Evolutionary conservation across 2,113 vertebrate genomes (phyloP), one percentile per base, ranked within the genome.

Genomic region (Psittacula cyanocephala): DNA sequence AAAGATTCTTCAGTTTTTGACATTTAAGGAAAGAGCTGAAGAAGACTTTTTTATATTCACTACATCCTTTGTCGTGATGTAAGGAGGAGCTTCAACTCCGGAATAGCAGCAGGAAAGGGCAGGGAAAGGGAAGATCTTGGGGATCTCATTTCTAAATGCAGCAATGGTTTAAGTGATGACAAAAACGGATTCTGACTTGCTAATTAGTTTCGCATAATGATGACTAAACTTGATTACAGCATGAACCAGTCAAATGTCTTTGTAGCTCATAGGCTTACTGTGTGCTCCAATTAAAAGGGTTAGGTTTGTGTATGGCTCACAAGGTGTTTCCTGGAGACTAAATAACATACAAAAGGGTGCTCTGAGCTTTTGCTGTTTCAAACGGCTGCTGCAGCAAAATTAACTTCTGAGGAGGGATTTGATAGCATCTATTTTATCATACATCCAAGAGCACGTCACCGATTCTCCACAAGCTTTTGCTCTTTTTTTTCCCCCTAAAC

Each of bases 131-230:
- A 97, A 92, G 74, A 89, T 95, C 93, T 91, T 4, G n/a, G 78
- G 85, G 70, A 89, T 94, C 91, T 95, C 72, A 82, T 88, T 91
- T 91, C 95, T 90, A 96, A 97, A 90, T 60, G 79, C 82, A 96
- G 96, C 57, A 68, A 39, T 44, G 69, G 18, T 74, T 95, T 83
- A 81, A 76, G 86, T 71, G 87, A 81, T 88, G 82, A 76, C 60
- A 96, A 71, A 86, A 92, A 94, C 39, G 35, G 71, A 57, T 77
- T 94, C 60, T 93, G 92, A 96, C 90, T 96, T 96, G 90, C 80
- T 96, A 96, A 96, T 96, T 93, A 93, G 86, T 62, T 97, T 96
- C 95, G 93, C 91, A 95, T 93, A 97, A 95, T 96, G 95, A 91
- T 96, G 93, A 96, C 88, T 96, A 96, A 95, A 92, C 76, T 86